phyloP scores from a whole-genome alignment of 2,888 invertebrate genomes.

The Euproctis similis region DNA sequence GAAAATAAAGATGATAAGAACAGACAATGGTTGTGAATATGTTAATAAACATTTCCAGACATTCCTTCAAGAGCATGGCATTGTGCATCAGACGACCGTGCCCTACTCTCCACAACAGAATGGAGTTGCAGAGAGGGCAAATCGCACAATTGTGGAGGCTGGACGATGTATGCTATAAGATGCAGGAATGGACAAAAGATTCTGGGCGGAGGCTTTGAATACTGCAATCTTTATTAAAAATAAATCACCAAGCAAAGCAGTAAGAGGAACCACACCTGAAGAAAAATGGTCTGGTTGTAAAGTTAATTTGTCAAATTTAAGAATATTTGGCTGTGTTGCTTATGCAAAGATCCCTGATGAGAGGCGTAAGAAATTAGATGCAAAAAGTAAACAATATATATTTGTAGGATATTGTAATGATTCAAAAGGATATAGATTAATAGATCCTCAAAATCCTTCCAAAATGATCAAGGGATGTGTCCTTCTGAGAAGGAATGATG shows the following conservation, averaged over 20 bases:
- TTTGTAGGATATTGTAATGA: slow-evolving; percentile 3
- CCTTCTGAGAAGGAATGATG: not conserved
- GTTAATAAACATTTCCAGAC: not conserved
- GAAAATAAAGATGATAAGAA: not conserved
- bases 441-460: slow-evolving; percentile 1
- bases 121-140: slow-evolving; percentile 4
- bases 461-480: slow-evolving; percentile 2
- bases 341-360: slow-evolving; percentile 4
- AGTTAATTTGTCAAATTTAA: slow-evolving; percentile 4
- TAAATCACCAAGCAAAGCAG: slow-evolving; percentile 2
- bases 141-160: slow-evolving; percentile 4
- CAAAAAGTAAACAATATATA: slow-evolving; percentile 1
- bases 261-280: slow-evolving; percentile 1
- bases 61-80: slow-evolving; percentile 1
- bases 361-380: slow-evolving; percentile 4
- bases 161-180: slow-evolving; percentile 3
- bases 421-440: slow-evolving; percentile 3
- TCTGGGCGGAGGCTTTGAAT: slow-evolving; percentile 6
- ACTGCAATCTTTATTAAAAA: slow-evolving; percentile 7
- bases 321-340: slow-evolving; percentile 10
- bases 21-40: slow-evolving; percentile 1
- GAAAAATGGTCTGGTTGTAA: slow-evolving; percentile 6
- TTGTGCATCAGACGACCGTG: slow-evolving; percentile 5
- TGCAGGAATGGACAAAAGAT: slow-evolving; percentile 1
- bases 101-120: slow-evolving; percentile 4